Percentiles rank a stretch among this genome's conserved stretches.
phyloP scores from a whole-genome alignment of 2,113 vertebrate species.

The Spea bombifrons region DNA sequence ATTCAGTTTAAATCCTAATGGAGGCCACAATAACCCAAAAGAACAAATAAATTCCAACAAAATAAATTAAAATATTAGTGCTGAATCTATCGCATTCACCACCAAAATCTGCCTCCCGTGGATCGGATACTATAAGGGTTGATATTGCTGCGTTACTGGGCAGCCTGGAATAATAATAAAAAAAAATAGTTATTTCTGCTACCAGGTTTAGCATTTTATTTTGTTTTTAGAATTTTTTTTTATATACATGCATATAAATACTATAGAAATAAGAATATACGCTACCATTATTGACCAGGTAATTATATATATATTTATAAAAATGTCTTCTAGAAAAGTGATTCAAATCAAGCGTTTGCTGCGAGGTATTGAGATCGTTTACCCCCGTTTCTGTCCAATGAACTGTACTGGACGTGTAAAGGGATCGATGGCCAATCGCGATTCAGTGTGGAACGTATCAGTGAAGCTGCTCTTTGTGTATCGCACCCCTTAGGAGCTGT shows the following conservation, averaged over 20 bases:
- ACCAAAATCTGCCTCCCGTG: no score
- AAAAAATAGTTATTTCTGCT: neutral
- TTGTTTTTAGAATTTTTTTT: neutral
- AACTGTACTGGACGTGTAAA: neutral
- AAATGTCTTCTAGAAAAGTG: slow-evolving; percentile 34
- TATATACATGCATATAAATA: slow-evolving; percentile 29
- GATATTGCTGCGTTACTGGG: no score
- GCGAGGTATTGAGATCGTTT: neutral
- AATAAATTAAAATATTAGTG: no score
- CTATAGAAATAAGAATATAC: slow-evolving; percentile 4
- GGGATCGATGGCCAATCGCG: neutral
- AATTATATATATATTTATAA: neutral
- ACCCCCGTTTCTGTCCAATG: neutral
- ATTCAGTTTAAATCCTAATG: no score
- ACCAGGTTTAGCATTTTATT: neutral
- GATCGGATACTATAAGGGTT: no score
- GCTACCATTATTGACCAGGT: neutral
- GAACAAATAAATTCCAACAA: no score
- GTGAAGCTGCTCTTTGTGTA: slow-evolving; percentile 29
- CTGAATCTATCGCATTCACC: no score
- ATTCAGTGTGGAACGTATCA: neutral
- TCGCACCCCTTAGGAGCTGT: slow-evolving; percentile 36
- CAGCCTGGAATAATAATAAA: no score
- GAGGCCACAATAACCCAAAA: no score
- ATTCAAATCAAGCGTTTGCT: neutral